A percentile compares a stretch with the other conserved stretches of the same genome.
Conservation (phyloP, 2,888 invertebrate species). For the Lasioglossum malachurum region DNA sequence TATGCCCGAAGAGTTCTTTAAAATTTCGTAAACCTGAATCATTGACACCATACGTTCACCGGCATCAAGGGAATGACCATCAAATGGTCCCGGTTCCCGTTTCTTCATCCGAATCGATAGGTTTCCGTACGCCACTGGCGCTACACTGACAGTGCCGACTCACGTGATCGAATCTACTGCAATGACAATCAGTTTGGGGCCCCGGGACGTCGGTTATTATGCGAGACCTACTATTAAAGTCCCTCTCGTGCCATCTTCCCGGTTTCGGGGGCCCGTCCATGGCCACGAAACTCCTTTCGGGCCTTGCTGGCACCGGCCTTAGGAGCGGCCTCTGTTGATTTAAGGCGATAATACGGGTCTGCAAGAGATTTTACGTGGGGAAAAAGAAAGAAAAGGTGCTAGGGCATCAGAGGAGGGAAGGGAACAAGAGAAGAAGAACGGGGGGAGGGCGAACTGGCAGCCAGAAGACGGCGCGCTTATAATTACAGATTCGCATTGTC, state of each 20-base stretch:
- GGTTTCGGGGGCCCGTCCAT: constrained; percentile 31
- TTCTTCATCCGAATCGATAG: constrained; percentile 1
- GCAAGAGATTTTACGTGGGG: constrained; percentile 77
- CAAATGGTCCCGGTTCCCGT: too few species aligned
- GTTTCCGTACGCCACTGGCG: constrained; percentile 27
- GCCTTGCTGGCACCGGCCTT: constrained; percentile 63
- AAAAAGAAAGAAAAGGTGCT: constrained; percentile 59
- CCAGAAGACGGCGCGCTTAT: constrained; percentile 75
- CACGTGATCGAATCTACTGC: constrained; percentile 81
- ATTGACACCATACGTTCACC: neutral
- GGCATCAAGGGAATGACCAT: neutral
- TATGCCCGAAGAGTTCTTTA: neutral
- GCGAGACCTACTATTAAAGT: constrained; percentile 83
- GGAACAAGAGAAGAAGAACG: neutral
- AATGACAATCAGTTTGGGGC: constrained; percentile 82
- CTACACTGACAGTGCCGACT: constrained; percentile 71
- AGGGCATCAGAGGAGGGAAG: neutral
- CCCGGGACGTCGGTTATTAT: constrained; percentile 80
- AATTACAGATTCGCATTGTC: constrained; percentile 82
- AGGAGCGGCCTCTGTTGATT: constrained; percentile 81
- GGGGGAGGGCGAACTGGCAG: constrained; percentile 47
- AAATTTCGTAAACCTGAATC: neutral
- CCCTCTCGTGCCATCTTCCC: constrained; percentile 65
- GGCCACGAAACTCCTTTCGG: constrained; percentile 40
- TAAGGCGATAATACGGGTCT: constrained; percentile 82